Evolutionary conservation across 1,140 invertebrate species (phyloP), one percentile per base, ranked within the genome.

Genomic region (Hypothenemus hampei): DNA sequence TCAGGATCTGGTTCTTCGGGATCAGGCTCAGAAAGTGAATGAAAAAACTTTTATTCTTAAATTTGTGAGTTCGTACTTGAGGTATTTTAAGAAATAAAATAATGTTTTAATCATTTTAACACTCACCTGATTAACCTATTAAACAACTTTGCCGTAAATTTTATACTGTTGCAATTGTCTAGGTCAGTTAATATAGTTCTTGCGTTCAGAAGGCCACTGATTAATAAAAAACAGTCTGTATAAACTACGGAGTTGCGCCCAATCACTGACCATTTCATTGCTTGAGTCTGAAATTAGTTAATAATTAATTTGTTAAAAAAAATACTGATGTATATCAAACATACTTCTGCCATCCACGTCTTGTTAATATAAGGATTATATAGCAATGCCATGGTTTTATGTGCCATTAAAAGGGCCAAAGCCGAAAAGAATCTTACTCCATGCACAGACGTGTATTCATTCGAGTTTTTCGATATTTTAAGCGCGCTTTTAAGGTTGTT

Each of bases 191-290:
- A 61, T 7, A 86, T 76, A 11, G 79, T 78, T 61, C 83, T 80
- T 0, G 82, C 75, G 15, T 83, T 85, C 23, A 87, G 67, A 35
- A 85, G 78, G 10, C 84, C 85, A 58, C 84, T 86, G 29, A 87
- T 70, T 74, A 86, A 81, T n/a, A 87, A 77, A 61, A 87, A 87
- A 20, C 80, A 81, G 70, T 87, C 85, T 2, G 85, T 87, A 60
- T 87, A 86, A 6, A 87, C 70, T 60, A 83, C 84, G 0, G 85
- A 84, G 3, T 82, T 84, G 33, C 84, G 73, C 23, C 80, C 83
- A 22, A 87, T 72, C 1, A 85, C 80, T 0, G 83, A 82, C 84
- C 83, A 86, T 2, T 79, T 77, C 73, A 79, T 58, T 77, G 0
- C 80, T 78, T 50, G 78, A 80, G 55, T 85, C 66, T 85, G 76